Evolutionary conservation across 2,888 invertebrate species (phyloP), one percentile per base, ranked within the genome.

Genomic region (Steinernema hermaphroditum): DNA sequence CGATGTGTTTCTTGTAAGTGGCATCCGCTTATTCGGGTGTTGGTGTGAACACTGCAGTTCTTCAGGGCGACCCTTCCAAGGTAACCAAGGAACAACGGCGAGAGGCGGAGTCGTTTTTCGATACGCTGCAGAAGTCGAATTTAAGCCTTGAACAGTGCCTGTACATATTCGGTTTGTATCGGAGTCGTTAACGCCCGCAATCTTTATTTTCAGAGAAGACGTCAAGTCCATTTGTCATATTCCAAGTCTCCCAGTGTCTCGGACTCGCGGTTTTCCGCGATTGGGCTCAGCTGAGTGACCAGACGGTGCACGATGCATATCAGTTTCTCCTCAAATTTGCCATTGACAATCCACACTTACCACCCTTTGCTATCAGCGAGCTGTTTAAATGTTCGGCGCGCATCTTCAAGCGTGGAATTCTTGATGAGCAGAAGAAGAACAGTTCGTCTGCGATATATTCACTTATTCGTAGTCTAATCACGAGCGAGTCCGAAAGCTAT

Each of bases 181-280:
- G 0, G 34, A 57, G 4, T 27, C 8, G 16, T 32, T 24, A 9
- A 46, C 14, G 34, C n/a, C 16, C 37, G 12, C 24, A 22, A 44
- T n/a, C n/a, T 0, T 49, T 27, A 24, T 16, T 73, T 79, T 43
- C 78, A 80, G 84, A 78, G 69, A 73, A 75, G 19, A 80, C 83
- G 0, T 72, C 75, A 29, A 78, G 87, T 71, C 92, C 92, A 83
- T 93, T 93, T 89, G 92, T 94, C 6, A 88, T 93, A 70, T 95
- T 94, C 89, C 94, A 95, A 89, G 91, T 93, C 62, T 93, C 92
- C 6, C 92, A 92, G 75, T 90, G 93, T 24, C 88, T 94, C 73
- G 93, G 93, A 88, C 91, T 91, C 80, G 92, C 93, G 19, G 89
- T 94, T 12, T 91, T 94, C 71, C 90, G 92, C 84, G 94, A 94